Percentiles rank a stretch among this genome's conserved stretches.
Evolutionary conservation across 2,797 vertebrate genomes (phyloP).

Genomic region (Podarcis siculus): DNA sequence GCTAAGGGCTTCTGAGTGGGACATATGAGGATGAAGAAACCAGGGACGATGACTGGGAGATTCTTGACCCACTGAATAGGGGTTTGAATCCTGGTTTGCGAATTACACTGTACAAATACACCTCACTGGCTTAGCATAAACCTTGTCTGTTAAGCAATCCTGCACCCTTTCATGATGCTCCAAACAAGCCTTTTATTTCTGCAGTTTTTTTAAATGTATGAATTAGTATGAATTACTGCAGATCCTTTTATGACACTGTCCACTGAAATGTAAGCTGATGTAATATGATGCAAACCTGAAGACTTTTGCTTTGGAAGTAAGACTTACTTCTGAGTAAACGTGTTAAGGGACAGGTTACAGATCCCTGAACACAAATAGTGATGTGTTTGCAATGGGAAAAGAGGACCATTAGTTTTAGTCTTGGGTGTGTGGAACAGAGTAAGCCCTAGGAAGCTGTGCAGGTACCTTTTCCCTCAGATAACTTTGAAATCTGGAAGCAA

Average conservation of each 20-base stretch:
- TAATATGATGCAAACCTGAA: background rate
- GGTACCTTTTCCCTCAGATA: background rate
- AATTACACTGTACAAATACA: background rate
- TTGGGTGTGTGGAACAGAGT: background rate
- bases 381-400: background rate
- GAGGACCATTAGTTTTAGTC: background rate
- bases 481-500: background rate
- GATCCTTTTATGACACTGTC: background rate
- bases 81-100: background rate
- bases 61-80: background rate
- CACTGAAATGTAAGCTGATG: background rate
- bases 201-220: background rate
- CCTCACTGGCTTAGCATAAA: background rate
- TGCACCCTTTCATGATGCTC: background rate
- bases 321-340: background rate
- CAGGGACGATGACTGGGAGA: background rate
- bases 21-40: background rate
- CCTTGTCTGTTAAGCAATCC: background rate
- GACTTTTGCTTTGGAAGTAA: background rate
- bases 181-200: background rate
- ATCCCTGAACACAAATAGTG: background rate
- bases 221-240: background rate
- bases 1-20: background rate
- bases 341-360: background rate
- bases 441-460: too few relatives aligned